phyloP scores from a whole-genome alignment of 1,140 invertebrate genomes.

The Rhynchophorus ferrugineus region DNA sequence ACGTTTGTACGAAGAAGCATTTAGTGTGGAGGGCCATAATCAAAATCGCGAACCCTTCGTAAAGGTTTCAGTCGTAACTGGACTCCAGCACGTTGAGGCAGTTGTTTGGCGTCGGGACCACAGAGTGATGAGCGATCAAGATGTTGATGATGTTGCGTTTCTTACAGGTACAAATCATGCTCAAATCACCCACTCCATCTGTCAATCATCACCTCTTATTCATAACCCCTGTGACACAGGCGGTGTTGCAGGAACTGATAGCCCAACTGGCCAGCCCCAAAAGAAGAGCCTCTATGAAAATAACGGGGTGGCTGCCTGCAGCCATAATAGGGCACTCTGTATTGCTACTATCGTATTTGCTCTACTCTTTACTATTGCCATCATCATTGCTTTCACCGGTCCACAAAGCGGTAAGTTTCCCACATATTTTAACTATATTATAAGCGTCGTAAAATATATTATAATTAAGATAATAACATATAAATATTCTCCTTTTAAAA shows the following conservation, averaged over 20 bases:
- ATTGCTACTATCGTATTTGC: slow-evolving; percentile 70
- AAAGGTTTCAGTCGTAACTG: slow-evolving; percentile 40
- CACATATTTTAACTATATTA: slow-evolving; percentile 1
- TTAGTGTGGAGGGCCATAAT: slow-evolving; percentile 35
- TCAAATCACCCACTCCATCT: slow-evolving; percentile 37
- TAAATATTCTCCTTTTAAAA: too few relatives aligned
- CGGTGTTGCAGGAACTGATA: slow-evolving; percentile 54
- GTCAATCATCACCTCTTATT: slow-evolving; percentile 34
- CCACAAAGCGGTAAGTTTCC: slow-evolving; percentile 57
- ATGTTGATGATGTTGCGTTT: slow-evolving; percentile 88
- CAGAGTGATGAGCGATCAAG: slow-evolving; percentile 69
- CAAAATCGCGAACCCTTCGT: slow-evolving; percentile 37
- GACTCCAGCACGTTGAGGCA: slow-evolving; percentile 38
- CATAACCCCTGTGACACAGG: slow-evolving; percentile 38
- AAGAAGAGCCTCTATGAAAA: slow-evolving; percentile 68
- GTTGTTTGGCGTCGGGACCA: slow-evolving; percentile 41
- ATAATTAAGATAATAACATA: too few relatives aligned
- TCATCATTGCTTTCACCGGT: slow-evolving; percentile 84
- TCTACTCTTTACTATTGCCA: slow-evolving; percentile 70
- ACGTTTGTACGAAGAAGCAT: slow-evolving; percentile 9
- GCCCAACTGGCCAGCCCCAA: slow-evolving; percentile 51
- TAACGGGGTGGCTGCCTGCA: slow-evolving; percentile 77
- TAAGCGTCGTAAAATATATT: too few relatives aligned
- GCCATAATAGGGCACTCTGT: slow-evolving; percentile 72
- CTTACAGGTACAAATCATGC: slow-evolving; percentile 63